A percentile compares a stretch with the other conserved stretches of the same genome.
These are phyloP conservation scores for Brachyptera putata DNA, from an alignment of 2,888 invertebrate species.

Conservation along the genomic window DNA sequence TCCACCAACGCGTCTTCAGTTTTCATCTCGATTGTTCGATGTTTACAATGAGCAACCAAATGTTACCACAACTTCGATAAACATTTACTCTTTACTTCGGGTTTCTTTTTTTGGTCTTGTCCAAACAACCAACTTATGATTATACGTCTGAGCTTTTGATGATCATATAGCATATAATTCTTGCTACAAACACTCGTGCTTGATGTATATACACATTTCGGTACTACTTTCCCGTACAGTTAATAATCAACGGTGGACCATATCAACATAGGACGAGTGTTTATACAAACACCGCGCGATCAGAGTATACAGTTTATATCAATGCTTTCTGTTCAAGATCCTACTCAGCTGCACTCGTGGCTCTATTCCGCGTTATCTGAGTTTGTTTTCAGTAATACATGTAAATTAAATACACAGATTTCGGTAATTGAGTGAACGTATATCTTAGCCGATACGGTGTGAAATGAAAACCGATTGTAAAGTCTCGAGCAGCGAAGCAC, in stretches of 20 bases:
- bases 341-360: too few species aligned
- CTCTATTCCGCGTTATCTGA: too few species aligned
- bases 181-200: constrained; percentile 27
- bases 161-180: too few species aligned
- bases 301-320: constrained; percentile 18
- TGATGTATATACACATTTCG: constrained; percentile 26
- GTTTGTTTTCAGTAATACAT: too few species aligned
- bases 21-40: constrained; percentile 34
- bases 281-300: constrained; percentile 16
- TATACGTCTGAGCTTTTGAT: constrained; percentile 17
- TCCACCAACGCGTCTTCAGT: constrained; percentile 30
- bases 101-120: constrained; percentile 23
- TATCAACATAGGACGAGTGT: constrained; percentile 5
- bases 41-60: constrained; percentile 20
- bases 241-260: constrained; percentile 16
- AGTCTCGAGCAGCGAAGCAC: too few species aligned
- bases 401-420: too few species aligned
- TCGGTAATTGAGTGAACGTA: too few species aligned
- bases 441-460: too few species aligned
- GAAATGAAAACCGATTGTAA: too few species aligned
- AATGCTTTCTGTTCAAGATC: too few species aligned
- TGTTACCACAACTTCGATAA: constrained; percentile 31
- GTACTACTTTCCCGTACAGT: constrained; percentile 16
- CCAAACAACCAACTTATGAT: constrained; percentile 27
- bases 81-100: constrained; percentile 35